phyloP scores from a whole-genome alignment of 2,113 vertebrate species.

The Dascyllus trimaculatus region DNA sequence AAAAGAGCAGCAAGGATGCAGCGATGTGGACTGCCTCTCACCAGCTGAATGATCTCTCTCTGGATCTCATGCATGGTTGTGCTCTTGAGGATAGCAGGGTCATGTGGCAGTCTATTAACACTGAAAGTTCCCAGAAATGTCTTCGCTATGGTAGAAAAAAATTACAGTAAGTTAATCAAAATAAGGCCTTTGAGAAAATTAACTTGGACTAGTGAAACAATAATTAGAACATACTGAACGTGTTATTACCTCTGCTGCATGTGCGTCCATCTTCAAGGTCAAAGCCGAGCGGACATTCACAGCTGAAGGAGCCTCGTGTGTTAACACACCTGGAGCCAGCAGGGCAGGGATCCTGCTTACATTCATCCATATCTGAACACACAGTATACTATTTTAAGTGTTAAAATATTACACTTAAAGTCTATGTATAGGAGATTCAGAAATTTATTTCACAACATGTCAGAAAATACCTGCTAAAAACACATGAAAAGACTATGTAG shows the following conservation, averaged over 20 bases:
- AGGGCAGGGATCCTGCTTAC: conserved; percentile 90
- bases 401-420: background rate
- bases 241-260: conserved; percentile 90
- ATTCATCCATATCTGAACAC: conserved; percentile 91
- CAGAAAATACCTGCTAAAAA: too few species aligned
- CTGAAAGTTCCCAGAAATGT: conserved; percentile 91
- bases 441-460: too few species aligned
- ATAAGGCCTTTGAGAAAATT: background rate
- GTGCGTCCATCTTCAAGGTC: conserved; percentile 91
- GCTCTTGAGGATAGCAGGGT: conserved; percentile 80
- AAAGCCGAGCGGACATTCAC: conserved; percentile 91
- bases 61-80: conserved; percentile 83
- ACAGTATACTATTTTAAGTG: background rate
- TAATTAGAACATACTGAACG: background rate
- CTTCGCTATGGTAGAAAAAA: conserved; percentile 84
- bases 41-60: conserved; percentile 88
- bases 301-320: conserved; percentile 91
- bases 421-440: too few species aligned
- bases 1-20: background rate
- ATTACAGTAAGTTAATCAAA: background rate
- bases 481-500: too few species aligned
- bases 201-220: background rate
- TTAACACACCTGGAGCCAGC: conserved; percentile 87
- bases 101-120: conserved; percentile 75
- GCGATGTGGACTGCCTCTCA: conserved; percentile 73